phyloP scores from a whole-genome alignment of 92 coral and sea anemone species.

The Porites lobata region DNA sequence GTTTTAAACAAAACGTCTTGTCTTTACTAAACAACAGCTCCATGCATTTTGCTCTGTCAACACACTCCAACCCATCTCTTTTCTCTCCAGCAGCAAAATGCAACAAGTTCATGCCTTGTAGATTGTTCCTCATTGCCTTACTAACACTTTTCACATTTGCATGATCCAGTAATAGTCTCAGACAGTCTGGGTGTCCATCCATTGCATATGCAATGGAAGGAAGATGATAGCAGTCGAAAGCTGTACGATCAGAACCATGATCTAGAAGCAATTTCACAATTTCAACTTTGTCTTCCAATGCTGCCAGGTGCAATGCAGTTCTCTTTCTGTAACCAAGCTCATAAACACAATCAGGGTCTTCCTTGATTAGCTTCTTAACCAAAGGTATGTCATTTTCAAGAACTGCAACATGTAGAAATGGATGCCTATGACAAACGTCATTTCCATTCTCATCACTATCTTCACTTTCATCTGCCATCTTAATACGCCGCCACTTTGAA shows the following conservation, averaged over 20 bases:
- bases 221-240: constrained; percentile 78
- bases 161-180: constrained; percentile 66
- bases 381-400: constrained; percentile 61
- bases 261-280: constrained; percentile 78
- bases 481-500: constrained; percentile 79
- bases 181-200: constrained; percentile 85
- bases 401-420: constrained; percentile 69
- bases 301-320: constrained; percentile 88
- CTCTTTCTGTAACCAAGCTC: constrained; percentile 79
- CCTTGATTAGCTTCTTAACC: constrained; percentile 52
- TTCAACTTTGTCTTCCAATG: constrained; percentile 69
- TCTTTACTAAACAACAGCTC: constrained; percentile 79
- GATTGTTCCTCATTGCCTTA: constrained; percentile 47
- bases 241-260: constrained; percentile 74
- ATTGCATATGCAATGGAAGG: constrained; percentile 90
- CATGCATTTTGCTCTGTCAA: constrained; percentile 72
- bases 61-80: constrained; percentile 60
- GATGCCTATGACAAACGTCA: not conserved
- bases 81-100: constrained; percentile 84
- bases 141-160: constrained; percentile 62
- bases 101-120: constrained; percentile 68
- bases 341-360: constrained; percentile 66
- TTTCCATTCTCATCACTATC: constrained; percentile 32
- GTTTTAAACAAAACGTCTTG: constrained; percentile 52
- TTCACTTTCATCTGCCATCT: constrained; percentile 75